Evolutionary conservation across 64 coral and sea anemone genomes (phyloP), one percentile per base, ranked within the genome.

Genomic region (Stichodactyla helianthus): DNA sequence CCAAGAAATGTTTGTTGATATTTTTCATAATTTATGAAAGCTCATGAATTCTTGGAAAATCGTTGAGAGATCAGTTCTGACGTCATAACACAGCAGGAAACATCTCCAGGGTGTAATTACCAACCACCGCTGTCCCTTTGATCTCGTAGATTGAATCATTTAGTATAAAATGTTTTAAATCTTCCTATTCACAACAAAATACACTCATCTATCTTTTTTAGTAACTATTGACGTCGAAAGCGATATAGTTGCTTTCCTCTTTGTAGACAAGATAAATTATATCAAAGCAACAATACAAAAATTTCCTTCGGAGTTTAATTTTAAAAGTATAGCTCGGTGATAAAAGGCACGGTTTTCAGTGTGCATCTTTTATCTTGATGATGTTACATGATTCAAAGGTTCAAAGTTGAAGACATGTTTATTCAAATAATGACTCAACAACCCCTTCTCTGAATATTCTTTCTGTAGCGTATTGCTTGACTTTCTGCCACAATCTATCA

Each of bases 341-440:
- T 74, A 74, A 70, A 70, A 70, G 5, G 65, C 65, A 70, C n/a
- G 65, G 20, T 70, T 70, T 23, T 70, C 10, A 20, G 8, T 70
- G 10, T 70, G 6, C 2, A 11, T 74, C 12, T 0, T 31, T 74
- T 4, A 10, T 27, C 25, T 74, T 68, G 26, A 74, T 12, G 68
- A 27, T 27, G 5, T 74, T 20, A 10, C 19, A 19, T 65, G 6
- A 16, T 18, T 65, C 62, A 16, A 18, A 16, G 6, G 12, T 31
- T 27, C n/a, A 13, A n/a, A 3, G 7, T 74, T 9, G 68, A 31
- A 26, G 11, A 68, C 56, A 14, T 11, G 18, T 6, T 74, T 54
- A 93, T 54, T 93, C 92, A 82, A 93, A 93, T 62, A 93, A 71
- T 8, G 92, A 93, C 60, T 93, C 92, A 13, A 90, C 79, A 25